A percentile compares a stretch with the other conserved stretches of the same genome.
Conservation (phyloP, 1,140 invertebrate species). For the Calephelis nemesis region DNA sequence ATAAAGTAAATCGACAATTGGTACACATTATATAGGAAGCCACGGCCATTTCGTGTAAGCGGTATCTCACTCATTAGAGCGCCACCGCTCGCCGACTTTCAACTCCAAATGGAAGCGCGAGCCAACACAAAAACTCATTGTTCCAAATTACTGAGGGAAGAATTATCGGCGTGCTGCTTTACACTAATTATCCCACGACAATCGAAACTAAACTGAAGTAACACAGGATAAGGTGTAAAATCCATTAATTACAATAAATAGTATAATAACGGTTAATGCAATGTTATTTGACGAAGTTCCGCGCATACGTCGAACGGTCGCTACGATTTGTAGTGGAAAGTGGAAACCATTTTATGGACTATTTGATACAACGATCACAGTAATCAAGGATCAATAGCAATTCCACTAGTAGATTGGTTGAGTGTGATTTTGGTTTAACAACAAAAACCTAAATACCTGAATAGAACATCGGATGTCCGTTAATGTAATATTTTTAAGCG, state of each 20-base stretch:
- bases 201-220: neutral
- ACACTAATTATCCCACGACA: neutral
- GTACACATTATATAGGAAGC: neutral
- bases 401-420: no score
- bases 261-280: neutral
- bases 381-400: no score
- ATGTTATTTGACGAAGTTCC: neutral
- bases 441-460: no score
- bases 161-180: neutral
- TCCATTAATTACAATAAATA: neutral
- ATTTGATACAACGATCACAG: neutral
- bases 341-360: neutral
- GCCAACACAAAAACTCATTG: slow-evolving; percentile 10
- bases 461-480: no score
- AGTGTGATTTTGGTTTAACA: no score
- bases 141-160: slow-evolving; percentile 9
- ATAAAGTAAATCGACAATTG: neutral
- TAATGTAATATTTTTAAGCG: no score
- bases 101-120: slow-evolving; percentile 2
- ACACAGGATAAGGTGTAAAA: neutral
- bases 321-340: neutral
- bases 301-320: slow-evolving; percentile 1
- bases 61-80: neutral
- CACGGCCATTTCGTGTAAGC: neutral
- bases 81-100: neutral